Percentiles rank a stretch among this genome's conserved stretches.
These are phyloP conservation scores for Macrosteles quadrilineatus DNA, from an alignment of 1,140 invertebrate genomes.

Conservation along the genomic window DNA sequence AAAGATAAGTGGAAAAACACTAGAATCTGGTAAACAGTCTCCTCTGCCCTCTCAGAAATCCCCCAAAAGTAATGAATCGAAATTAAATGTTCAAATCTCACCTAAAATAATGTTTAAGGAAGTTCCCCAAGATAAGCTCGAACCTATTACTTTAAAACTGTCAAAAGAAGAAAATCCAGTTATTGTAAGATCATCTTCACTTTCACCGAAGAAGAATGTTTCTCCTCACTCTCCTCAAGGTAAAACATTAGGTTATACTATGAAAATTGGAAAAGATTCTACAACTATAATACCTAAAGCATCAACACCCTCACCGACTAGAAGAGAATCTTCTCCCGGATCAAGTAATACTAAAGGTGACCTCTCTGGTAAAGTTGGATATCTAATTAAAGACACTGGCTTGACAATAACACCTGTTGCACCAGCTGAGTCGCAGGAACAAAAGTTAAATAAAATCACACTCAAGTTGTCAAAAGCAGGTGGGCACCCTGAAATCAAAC, in stretches of 20 bases:
- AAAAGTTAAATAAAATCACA: constrained; percentile 35
- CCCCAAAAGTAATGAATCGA: neutral
- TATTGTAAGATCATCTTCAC: constrained; percentile 28
- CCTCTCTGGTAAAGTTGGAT: constrained; percentile 11
- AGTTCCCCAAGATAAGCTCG: constrained; percentile 25
- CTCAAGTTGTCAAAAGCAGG: constrained; percentile 32
- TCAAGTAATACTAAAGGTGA: neutral
- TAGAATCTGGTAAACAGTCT: neutral
- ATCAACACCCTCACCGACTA: constrained; percentile 9
- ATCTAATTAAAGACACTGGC: constrained; percentile 22
- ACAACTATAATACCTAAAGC: constrained; percentile 36
- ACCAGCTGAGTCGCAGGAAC: constrained; percentile 25
- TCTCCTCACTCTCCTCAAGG: constrained; percentile 29
- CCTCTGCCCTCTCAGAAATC: neutral
- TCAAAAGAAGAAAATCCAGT: constrained; percentile 37
- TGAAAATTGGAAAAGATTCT: constrained; percentile 39
- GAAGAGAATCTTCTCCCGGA: neutral
- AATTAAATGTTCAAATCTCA: neutral
- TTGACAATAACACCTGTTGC: constrained; percentile 27
- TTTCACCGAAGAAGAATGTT: constrained; percentile 29
- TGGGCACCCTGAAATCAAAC: constrained; percentile 34
- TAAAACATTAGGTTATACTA: constrained; percentile 38
- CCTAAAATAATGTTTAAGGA: constrained; percentile 14
- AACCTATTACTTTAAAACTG: constrained; percentile 38
- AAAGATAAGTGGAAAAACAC: neutral